phyloP scores from a whole-genome alignment of 2,113 vertebrate species.

The Trachemys scripta region DNA sequence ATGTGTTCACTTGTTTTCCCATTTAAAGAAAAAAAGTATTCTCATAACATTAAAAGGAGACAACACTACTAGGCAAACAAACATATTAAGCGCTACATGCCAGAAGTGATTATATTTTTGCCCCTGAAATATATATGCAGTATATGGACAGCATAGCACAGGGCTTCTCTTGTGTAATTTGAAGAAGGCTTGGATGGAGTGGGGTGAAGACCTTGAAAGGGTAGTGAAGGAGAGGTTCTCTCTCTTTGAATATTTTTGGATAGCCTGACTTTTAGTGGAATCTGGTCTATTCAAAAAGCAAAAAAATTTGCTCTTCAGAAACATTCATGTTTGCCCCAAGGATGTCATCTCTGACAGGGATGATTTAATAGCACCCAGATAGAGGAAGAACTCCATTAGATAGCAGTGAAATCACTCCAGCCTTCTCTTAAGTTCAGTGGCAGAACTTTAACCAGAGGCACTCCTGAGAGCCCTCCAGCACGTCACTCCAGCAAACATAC shows the following conservation, averaged over 20 bases:
- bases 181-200: not conserved
- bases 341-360: constrained; percentile 40
- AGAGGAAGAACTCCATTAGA: not conserved
- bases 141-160: not conserved
- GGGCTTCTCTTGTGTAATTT: not conserved
- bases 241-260: not conserved
- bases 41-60: not conserved
- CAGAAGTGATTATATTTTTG: not conserved
- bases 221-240: not conserved
- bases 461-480: constrained; percentile 30
- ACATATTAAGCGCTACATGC: not conserved
- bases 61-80: not conserved
- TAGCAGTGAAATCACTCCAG: not conserved
- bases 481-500: not conserved
- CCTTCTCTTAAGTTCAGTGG: not conserved
- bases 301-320: not conserved
- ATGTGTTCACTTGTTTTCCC: not conserved
- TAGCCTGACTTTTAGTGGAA: not conserved
- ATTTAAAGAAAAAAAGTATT: not conserved
- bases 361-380: constrained; percentile 35
- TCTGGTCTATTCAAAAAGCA: not conserved
- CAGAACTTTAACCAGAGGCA: not conserved
- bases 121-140: not conserved
- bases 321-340: constrained; percentile 9
- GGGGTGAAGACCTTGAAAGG: not conserved